Evolutionary conservation across 2,113 vertebrate species (phyloP), one percentile per base, ranked within the genome.

Genomic region (Etheostoma cragini): DNA sequence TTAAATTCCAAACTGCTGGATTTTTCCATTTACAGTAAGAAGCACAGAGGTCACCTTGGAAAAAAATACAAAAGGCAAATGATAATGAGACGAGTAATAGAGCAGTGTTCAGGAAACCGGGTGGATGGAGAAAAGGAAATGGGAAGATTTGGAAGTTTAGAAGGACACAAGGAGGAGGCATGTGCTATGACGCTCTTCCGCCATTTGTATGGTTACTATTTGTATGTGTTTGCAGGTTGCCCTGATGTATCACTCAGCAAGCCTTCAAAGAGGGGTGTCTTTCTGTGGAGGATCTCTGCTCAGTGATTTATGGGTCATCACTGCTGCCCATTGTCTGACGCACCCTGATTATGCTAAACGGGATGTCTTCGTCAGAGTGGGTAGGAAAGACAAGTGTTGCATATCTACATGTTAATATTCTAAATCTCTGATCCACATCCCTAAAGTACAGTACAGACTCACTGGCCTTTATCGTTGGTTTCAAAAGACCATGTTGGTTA

Each of bases 261-360:
- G 80, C 35, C 80, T 83, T 0, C 1, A 76, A 0, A 84, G 60
- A 30, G 54, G 60, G 0, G 0, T 56, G 26, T 88, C 93, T 0
- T 97, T 98, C 92, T 99, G 97, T 1, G 97, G 98, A 0, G 98
- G 93, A 0, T 95, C 97, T 79, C 97, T 99, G 49, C 56, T 99
- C 88, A 97, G 93, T 16, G 93, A 97, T 50, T 85, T 91, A 6
- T 99, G 98, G 98, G 69, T 99, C 2, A 92, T 99, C 88, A 98
- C 97, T 0, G 98, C 98, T 0, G 98, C 98, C 0, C 98, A 99
- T 70, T 99, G 98, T 82, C 94, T 95, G 72, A 24, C 47, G 0
- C 65, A 88, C 1, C 6, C 5, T 0, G 72, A 78, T 0, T 13
- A 81, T 0, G 53, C 88, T 47, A 78, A 78, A 0, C 24, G 80